phyloP scores from a whole-genome alignment of 1,140 invertebrate genomes.

The Euborellia annulipes region DNA sequence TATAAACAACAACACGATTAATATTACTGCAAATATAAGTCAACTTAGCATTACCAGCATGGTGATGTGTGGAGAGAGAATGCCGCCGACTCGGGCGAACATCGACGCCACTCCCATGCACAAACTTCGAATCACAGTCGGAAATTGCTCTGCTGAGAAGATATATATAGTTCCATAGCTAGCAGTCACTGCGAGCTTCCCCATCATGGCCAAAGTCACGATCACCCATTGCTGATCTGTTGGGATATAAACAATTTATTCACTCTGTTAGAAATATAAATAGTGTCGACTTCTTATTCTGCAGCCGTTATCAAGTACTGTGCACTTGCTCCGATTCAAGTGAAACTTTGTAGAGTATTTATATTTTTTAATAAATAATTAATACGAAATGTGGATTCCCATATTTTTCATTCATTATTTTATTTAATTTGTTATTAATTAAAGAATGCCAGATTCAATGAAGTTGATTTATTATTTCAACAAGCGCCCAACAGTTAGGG shows the following conservation, averaged over 20 bases:
- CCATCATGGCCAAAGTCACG: slow-evolving; percentile 56
- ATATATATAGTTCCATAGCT: slow-evolving; percentile 67
- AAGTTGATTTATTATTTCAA: no score
- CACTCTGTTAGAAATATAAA: slow-evolving; percentile 4
- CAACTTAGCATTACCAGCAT: slow-evolving; percentile 30
- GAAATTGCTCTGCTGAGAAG: slow-evolving; percentile 68
- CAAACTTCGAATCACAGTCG: slow-evolving; percentile 64
- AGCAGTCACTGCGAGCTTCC: slow-evolving; percentile 65
- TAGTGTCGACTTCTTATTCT: neutral
- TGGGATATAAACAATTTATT: slow-evolving; percentile 16
- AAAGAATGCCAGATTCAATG: no score
- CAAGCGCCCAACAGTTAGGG: no score
- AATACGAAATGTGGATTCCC: no score
- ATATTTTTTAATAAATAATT: no score
- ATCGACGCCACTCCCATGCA: slow-evolving; percentile 62
- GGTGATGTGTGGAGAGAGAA: slow-evolving; percentile 56
- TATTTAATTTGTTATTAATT: no score
- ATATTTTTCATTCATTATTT: no score
- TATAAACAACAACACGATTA: no score
- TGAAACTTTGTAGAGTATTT: no score
- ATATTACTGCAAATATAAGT: neutral
- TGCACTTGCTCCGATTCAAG: no score
- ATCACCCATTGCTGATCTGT: slow-evolving; percentile 40
- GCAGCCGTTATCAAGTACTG: no score
- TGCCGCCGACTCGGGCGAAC: slow-evolving; percentile 57